phyloP scores from a whole-genome alignment of 2,113 vertebrate species.

The Hippolais icterina region DNA sequence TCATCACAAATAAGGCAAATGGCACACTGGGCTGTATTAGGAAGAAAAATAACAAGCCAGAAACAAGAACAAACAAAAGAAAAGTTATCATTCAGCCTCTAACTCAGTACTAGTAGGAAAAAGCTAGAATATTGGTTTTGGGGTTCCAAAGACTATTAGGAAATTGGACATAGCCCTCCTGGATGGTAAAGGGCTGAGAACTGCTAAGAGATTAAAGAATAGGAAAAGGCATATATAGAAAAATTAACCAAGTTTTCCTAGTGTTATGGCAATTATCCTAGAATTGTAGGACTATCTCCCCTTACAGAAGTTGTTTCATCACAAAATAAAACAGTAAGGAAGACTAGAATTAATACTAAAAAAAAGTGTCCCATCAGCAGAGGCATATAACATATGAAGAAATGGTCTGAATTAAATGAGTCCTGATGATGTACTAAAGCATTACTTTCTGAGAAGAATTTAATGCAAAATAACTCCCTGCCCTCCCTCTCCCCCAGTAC shows the following conservation, averaged over 20 bases:
- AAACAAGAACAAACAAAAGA: not conserved
- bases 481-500: too few species aligned
- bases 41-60: not conserved
- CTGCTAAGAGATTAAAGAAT: not conserved
- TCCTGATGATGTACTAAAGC: not conserved
- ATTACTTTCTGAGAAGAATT: not conserved
- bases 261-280: not conserved
- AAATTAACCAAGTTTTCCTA: not conserved
- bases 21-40: not conserved
- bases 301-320: not conserved
- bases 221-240: not conserved
- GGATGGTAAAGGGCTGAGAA: not conserved
- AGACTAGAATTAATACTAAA: not conserved
- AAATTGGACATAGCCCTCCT: not conserved
- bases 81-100: not conserved
- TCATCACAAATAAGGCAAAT: not conserved
- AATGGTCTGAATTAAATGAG: not conserved
- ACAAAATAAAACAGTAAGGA: not conserved
- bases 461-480: not conserved
- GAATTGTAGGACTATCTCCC: not conserved
- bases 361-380: not conserved
- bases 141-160: not conserved
- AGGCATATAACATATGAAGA: not conserved
- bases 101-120: not conserved
- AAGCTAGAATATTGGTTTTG: not conserved